Conservation (phyloP, 2,888 invertebrate genomes). For the Hyles lineata region DNA sequence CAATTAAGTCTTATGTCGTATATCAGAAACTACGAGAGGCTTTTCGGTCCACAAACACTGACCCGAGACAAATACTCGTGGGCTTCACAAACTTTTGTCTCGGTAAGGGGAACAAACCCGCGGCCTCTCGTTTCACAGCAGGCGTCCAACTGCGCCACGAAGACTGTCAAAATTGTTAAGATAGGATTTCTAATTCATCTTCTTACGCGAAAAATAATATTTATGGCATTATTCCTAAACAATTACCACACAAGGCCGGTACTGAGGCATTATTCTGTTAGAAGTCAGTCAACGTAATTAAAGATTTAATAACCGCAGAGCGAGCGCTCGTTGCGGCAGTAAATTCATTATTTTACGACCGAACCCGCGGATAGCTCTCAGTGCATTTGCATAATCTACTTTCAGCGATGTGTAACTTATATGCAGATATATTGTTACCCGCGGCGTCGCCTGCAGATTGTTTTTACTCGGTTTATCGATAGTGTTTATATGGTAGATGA, state of each 20-base stretch:
- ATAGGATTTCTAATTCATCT: no score
- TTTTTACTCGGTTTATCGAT: not conserved
- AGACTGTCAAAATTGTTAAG: no score
- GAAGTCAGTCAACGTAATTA: slow-evolving; percentile 13
- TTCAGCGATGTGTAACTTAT: not conserved
- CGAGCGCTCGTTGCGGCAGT: slow-evolving; percentile 20
- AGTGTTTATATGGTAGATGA: not conserved
- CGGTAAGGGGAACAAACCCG: no score
- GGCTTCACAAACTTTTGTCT: no score
- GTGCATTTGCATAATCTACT: slow-evolving; percentile 26
- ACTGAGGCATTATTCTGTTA: not conserved
- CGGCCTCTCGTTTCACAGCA: no score
- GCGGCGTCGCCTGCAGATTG: not conserved
- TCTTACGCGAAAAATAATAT: no score
- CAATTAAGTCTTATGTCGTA: no score
- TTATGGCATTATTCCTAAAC: not conserved
- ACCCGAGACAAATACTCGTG: no score
- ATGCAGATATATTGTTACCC: not conserved
- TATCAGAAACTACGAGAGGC: no score
- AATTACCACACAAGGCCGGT: not conserved
- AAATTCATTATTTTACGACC: slow-evolving; percentile 21
- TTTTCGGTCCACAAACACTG: no score
- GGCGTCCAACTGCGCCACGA: no score
- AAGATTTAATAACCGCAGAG: slow-evolving; percentile 21
- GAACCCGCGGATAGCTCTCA: slow-evolving; percentile 1